These are phyloP conservation scores for Scaptomyza hsui DNA, from an alignment of 1,140 invertebrate genomes.

Conservation along the genomic window DNA sequence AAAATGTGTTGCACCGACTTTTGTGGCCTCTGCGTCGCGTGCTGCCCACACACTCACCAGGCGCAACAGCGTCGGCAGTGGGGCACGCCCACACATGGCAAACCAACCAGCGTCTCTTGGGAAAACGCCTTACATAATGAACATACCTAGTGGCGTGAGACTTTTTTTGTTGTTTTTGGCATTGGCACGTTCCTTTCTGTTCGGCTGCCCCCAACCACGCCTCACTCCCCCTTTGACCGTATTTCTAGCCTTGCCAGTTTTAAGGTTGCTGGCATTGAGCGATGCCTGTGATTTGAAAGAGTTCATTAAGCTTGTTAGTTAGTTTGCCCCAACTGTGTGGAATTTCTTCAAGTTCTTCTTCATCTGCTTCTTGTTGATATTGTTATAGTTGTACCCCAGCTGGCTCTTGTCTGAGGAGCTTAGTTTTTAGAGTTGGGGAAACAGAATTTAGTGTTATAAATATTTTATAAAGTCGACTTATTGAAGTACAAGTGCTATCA, in stretches of 20 bases:
- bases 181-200: slow-evolving; percentile 28
- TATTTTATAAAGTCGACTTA: slow-evolving; percentile 20
- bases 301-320: slow-evolving; percentile 75
- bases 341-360: neutral
- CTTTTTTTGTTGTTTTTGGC: slow-evolving; percentile 25
- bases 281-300: slow-evolving; percentile 77
- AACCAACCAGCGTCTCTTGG: slow-evolving; percentile 10
- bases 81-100: slow-evolving; percentile 49
- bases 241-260: slow-evolving; percentile 66
- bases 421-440: neutral
- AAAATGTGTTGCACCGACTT: slow-evolving; percentile 78
- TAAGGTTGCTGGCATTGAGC: slow-evolving; percentile 77
- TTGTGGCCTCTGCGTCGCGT: slow-evolving; percentile 61
- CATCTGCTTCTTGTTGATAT: neutral
- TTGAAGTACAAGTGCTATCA: too few relatives aligned
- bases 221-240: neutral
- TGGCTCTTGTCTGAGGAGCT: slow-evolving; percentile 3
- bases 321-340: slow-evolving; percentile 41
- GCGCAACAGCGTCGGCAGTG: slow-evolving; percentile 48
- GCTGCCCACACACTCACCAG: slow-evolving; percentile 19
- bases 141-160: slow-evolving; percentile 50
- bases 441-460: neutral
- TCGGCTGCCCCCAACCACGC: neutral
- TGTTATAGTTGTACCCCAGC: neutral
- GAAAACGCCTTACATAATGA: slow-evolving; percentile 55